Evolutionary conservation across 2,797 vertebrate species (phyloP).

Genomic region (Nyctalus aviator): DNA sequence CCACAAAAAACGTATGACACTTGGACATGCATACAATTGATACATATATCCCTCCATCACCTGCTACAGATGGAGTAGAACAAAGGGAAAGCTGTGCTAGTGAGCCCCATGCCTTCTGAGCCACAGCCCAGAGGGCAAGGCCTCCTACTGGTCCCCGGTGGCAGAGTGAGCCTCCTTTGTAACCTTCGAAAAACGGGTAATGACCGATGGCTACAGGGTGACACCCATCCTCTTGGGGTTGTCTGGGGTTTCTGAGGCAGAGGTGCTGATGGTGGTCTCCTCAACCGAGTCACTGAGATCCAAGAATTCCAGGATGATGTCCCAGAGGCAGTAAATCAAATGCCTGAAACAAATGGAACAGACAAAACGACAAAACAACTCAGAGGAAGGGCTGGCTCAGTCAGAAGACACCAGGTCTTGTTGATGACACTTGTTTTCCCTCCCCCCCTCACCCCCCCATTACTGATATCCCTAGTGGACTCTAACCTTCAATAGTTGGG

Average conservation of each 20-base stretch:
- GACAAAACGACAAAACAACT: conserved; percentile 57
- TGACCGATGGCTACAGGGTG: conserved; percentile 25
- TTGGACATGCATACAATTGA: neutral
- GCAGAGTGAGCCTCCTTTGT: neutral
- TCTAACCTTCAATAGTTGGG: neutral
- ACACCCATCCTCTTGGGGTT: conserved; percentile 63
- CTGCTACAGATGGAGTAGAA: neutral
- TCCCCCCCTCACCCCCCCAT: neutral
- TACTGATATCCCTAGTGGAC: neutral
- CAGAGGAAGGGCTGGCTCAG: neutral
- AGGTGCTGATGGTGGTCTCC: conserved; percentile 67
- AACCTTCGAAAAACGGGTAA: neutral
- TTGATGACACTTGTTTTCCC: neutral
- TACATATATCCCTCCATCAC: neutral
- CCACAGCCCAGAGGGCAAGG: neutral
- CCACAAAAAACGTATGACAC: neutral
- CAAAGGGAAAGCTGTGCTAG: neutral
- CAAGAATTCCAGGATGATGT: conserved; percentile 94
- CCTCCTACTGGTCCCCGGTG: neutral
- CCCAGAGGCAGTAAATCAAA: conserved; percentile 94
- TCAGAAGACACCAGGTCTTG: neutral
- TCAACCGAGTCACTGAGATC: conserved; percentile 89
- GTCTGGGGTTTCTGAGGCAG: conserved; percentile 35
- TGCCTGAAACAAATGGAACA: conserved; percentile 89
- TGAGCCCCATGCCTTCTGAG: neutral